Conservation (phyloP, 2,888 invertebrate genomes). For the Pachycephus smyrnensis region DNA sequence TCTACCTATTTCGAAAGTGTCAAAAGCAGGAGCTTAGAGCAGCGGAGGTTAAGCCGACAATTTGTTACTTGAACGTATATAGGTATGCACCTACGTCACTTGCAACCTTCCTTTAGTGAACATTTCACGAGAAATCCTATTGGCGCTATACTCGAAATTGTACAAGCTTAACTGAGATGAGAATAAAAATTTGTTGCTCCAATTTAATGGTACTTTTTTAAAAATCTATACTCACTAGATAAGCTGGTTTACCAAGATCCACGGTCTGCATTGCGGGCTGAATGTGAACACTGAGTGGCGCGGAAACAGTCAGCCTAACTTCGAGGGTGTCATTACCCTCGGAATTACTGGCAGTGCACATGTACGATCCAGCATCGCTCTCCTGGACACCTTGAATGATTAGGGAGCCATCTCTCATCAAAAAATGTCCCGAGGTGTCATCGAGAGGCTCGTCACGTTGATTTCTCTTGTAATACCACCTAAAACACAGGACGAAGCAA, state of each 20-base stretch:
- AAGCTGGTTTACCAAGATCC: slow-evolving; percentile 68
- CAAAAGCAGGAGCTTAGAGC: not conserved
- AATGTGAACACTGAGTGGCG: slow-evolving; percentile 63
- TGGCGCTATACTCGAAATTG: not conserved
- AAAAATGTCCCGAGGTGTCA: slow-evolving; percentile 67
- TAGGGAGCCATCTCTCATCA: slow-evolving; percentile 69
- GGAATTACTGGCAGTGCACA: slow-evolving; percentile 70
- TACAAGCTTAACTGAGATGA: not conserved
- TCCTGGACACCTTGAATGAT: slow-evolving; percentile 69
- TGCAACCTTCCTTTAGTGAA: not conserved
- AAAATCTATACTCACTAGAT: slow-evolving; percentile 63
- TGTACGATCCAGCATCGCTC: slow-evolving; percentile 69
- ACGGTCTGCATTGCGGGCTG: slow-evolving; percentile 66
- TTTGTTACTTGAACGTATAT: not conserved
- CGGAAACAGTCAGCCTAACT: slow-evolving; percentile 68
- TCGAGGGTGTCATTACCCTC: slow-evolving; percentile 71
- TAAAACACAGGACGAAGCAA: slow-evolving; percentile 37
- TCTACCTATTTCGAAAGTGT: not conserved
- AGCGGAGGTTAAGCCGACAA: not conserved
- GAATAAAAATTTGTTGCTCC: not conserved
- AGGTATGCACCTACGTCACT: not conserved
- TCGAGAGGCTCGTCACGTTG: slow-evolving; percentile 69
- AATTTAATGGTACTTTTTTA: not conserved
- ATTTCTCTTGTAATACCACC: slow-evolving; percentile 69
- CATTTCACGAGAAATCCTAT: not conserved